Percentiles rank a stretch among this genome's conserved stretches.
phyloP scores from a whole-genome alignment of 2,797 vertebrate species.

The Myoxocephalus aenaeus region DNA sequence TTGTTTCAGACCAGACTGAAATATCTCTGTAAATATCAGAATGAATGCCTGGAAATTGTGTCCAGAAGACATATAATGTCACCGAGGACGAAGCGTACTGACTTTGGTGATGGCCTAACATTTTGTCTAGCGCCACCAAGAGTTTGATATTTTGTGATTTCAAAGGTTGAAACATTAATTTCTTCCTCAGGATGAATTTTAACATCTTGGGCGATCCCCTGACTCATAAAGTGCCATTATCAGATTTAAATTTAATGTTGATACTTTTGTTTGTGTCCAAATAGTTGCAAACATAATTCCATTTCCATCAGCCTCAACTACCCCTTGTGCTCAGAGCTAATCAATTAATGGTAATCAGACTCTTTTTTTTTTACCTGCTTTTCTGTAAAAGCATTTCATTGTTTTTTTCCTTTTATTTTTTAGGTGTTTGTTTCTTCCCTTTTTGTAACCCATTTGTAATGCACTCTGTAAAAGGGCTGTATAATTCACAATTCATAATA shows the following conservation, averaged over 20 bases:
- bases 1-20: background rate
- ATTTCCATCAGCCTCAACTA: background rate
- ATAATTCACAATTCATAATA: conserved; percentile 10
- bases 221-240: background rate
- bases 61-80: background rate
- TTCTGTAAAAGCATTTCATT: background rate
- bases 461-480: background rate
- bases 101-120: background rate
- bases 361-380: background rate
- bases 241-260: background rate
- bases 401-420: background rate
- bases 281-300: background rate
- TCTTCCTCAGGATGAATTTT: background rate
- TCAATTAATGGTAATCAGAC: background rate
- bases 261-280: background rate
- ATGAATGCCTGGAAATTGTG: background rate
- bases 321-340: background rate
- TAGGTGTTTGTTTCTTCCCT: background rate
- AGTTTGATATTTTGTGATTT: conserved; percentile 8
- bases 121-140: background rate
- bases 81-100: background rate
- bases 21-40: background rate
- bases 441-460: conserved; percentile 2
- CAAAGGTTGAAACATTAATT: background rate
- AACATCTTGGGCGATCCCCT: background rate